Conservation (phyloP, 53 echinoderm and acorn worm species). For the Temnopleurus reevesii region DNA sequence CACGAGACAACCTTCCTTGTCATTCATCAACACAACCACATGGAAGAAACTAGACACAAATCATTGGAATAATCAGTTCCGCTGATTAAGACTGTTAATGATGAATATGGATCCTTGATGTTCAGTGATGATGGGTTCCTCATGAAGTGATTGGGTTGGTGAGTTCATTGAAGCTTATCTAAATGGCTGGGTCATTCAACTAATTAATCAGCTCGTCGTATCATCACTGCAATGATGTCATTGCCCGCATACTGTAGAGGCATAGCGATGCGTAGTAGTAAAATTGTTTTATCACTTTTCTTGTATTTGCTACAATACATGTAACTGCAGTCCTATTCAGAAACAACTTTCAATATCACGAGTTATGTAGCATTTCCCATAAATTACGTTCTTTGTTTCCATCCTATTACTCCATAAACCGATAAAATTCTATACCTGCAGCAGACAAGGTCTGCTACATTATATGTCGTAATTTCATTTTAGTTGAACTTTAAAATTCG, state of each 20-base stretch:
- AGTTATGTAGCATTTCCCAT: no score
- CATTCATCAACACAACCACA: neutral
- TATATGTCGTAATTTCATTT: neutral
- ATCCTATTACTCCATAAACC: no score
- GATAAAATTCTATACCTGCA: no score
- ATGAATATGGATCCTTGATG: neutral
- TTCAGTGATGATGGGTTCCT: conserved; percentile 6
- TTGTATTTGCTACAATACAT: no score
- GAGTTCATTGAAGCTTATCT: conserved; percentile 24
- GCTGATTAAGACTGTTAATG: neutral
- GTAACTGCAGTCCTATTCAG: no score
- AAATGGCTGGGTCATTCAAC: neutral
- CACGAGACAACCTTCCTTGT: neutral
- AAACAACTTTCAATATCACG: no score
- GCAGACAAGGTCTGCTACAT: neutral
- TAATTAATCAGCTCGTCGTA: neutral
- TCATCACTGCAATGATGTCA: conserved; percentile 4
- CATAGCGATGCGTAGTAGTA: neutral
- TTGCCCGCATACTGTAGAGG: neutral
- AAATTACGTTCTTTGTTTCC: no score
- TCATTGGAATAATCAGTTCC: neutral
- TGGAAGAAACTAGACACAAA: neutral
- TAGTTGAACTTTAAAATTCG: neutral
- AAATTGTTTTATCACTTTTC: no score
- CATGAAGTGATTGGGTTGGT: conserved; percentile 12